Evolutionary conservation across 2,797 vertebrate species (phyloP).

Genomic region (Gymnopithys bicolor): DNA sequence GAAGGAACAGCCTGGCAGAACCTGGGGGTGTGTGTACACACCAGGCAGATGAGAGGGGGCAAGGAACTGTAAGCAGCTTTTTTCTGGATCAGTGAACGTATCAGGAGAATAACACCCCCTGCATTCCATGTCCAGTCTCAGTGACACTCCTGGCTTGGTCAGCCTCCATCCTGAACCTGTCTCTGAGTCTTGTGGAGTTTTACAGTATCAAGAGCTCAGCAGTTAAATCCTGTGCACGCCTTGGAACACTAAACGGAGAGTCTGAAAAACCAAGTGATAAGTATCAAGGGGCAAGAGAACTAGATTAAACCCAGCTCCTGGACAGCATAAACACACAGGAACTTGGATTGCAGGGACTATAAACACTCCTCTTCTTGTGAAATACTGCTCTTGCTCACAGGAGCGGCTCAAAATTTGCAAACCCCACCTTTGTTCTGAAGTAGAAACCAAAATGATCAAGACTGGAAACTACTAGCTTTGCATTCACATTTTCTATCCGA

Average conservation of each 20-base stretch:
- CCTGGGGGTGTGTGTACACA: not conserved
- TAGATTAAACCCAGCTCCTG: not conserved
- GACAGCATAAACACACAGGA: not conserved
- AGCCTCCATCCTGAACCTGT: not conserved
- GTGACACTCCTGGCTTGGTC: not conserved
- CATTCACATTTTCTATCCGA: not conserved
- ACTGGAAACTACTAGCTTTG: slow-evolving; percentile 4
- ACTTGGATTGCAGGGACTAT: not conserved
- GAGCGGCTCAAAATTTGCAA: not conserved
- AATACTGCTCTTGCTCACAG: not conserved
- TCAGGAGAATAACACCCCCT: not conserved
- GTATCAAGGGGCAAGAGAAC: slow-evolving; percentile 3
- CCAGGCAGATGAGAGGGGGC: not conserved
- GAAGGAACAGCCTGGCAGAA: not conserved
- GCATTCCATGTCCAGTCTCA: not conserved
- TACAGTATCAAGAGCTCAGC: not conserved
- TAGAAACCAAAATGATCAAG: not conserved
- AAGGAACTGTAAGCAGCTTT: not conserved
- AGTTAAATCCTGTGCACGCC: not conserved
- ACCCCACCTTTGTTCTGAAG: not conserved
- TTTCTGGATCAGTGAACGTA: not conserved
- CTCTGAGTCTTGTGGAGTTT: not conserved
- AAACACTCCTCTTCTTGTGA: not conserved
- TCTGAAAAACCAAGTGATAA: not conserved
- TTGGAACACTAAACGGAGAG: not conserved